phyloP scores from a whole-genome alignment of 1,140 invertebrate genomes.

The Druon quercuslanigerum region DNA sequence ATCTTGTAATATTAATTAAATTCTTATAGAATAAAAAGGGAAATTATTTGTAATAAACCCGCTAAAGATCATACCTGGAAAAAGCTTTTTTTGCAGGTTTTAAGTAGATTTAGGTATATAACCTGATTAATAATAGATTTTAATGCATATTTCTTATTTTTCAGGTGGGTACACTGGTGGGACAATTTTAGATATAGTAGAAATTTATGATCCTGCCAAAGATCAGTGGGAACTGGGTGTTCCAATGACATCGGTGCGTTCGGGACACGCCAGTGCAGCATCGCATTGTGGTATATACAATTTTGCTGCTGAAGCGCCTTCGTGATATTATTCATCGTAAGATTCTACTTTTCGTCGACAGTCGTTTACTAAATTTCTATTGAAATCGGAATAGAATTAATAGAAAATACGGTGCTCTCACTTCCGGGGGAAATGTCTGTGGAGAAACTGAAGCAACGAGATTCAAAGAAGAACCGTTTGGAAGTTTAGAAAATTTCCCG shows the following conservation, averaged over 20 bases:
- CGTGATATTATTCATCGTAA: constrained; percentile 55
- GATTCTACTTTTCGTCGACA: background rate
- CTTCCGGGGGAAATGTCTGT: too few species aligned
- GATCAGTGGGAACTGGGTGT: constrained; percentile 86
- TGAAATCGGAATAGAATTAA: background rate
- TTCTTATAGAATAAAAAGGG: too few species aligned
- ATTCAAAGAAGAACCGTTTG: too few species aligned
- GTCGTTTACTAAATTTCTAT: background rate
- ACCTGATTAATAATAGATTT: too few species aligned
- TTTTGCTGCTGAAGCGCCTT: constrained; percentile 56
- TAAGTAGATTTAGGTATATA: too few species aligned
- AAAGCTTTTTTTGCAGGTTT: too few species aligned
- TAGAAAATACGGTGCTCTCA: too few species aligned
- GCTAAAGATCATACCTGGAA: too few species aligned
- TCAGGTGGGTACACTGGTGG: constrained; percentile 91
- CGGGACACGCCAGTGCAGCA: constrained; percentile 92
- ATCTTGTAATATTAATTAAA: too few species aligned
- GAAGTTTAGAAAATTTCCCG: too few species aligned
- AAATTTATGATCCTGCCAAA: constrained; percentile 88
- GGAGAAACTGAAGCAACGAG: too few species aligned
- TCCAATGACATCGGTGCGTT: constrained; percentile 88
- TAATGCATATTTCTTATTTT: constrained; percentile 44
- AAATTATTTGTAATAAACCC: too few species aligned
- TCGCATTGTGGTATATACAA: constrained; percentile 79
- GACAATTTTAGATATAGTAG: constrained; percentile 87